Conservation (phyloP, 2,888 invertebrate genomes). For the Conistra vaccinii region DNA sequence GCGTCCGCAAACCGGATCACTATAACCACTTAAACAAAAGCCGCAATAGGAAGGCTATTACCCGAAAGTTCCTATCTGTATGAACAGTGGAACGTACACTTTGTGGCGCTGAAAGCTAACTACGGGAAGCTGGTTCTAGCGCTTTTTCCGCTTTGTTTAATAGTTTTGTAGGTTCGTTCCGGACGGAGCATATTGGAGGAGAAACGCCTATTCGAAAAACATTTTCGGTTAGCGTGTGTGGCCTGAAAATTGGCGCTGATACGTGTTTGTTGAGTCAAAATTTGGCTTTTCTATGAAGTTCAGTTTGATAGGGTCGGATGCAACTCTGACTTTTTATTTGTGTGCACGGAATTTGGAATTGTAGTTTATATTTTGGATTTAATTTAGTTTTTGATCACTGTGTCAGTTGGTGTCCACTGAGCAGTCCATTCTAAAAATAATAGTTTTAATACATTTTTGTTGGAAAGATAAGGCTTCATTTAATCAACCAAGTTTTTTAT, state of each 20-base stretch:
- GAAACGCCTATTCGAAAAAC: conserved; percentile 52
- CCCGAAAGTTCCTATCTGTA: conserved; percentile 56
- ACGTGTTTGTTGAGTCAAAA: conserved; percentile 12
- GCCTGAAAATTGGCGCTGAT: conserved; percentile 25
- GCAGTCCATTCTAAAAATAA: no score
- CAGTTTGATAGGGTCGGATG: conserved; percentile 3
- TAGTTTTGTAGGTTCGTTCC: conserved; percentile 62
- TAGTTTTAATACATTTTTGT: no score
- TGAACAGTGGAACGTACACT: conserved; percentile 51
- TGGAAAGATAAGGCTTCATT: background rate
- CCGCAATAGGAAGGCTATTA: conserved; percentile 56
- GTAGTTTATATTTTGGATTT: background rate
- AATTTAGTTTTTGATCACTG: background rate
- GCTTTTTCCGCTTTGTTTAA: conserved; percentile 64
- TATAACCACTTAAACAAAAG: conserved; percentile 61
- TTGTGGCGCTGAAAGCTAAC: conserved; percentile 59
- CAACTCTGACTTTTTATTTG: background rate
- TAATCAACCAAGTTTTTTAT: background rate
- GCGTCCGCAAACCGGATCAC: conserved; percentile 48
- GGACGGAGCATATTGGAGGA: conserved; percentile 44
- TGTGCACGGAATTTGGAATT: background rate
- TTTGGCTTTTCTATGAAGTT: conserved; percentile 28
- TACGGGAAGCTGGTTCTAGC: conserved; percentile 39
- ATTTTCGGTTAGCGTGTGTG: conserved; percentile 38
- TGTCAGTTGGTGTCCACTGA: background rate